Evolutionary conservation across 1,140 invertebrate genomes (phyloP).

Genomic region (Papilio xuthus): DNA sequence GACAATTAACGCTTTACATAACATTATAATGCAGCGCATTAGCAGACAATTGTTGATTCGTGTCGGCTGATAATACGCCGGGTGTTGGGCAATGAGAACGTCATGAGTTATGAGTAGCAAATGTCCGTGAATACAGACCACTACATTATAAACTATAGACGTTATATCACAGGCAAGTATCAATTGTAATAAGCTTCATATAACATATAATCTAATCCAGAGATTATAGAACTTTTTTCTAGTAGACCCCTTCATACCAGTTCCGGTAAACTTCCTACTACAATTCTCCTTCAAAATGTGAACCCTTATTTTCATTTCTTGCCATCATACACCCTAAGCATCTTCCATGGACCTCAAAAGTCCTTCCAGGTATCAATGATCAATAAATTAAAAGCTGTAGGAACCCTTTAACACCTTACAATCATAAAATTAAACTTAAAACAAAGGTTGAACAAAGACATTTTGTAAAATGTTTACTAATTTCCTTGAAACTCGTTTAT

Average conservation of each 20-base stretch:
- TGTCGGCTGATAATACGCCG: constrained; percentile 14
- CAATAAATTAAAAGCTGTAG: too few relatives aligned
- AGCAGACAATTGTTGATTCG: constrained; percentile 27
- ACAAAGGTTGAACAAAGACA: background rate
- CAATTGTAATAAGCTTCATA: background rate
- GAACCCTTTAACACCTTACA: too few relatives aligned
- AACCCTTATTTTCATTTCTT: too few relatives aligned
- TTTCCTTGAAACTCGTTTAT: background rate
- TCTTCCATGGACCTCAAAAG: too few relatives aligned
- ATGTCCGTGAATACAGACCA: background rate
- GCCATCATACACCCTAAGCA: too few relatives aligned
- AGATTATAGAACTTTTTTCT: too few relatives aligned
- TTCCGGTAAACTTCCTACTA: too few relatives aligned
- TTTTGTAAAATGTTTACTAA: background rate
- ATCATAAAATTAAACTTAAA: too few relatives aligned
- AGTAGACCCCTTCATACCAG: too few relatives aligned
- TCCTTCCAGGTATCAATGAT: too few relatives aligned
- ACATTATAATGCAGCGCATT: constrained; percentile 32
- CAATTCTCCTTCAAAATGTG: too few relatives aligned
- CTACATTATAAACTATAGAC: background rate
- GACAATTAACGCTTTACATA: constrained; percentile 27
- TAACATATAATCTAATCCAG: background rate
- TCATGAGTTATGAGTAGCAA: constrained; percentile 32
- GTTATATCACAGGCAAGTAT: background rate
- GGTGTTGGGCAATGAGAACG: constrained; percentile 23